Percentiles rank a stretch among this genome's conserved stretches.
phyloP scores from a whole-genome alignment of 2,797 vertebrate species.

The Bovichtus variegatus region DNA sequence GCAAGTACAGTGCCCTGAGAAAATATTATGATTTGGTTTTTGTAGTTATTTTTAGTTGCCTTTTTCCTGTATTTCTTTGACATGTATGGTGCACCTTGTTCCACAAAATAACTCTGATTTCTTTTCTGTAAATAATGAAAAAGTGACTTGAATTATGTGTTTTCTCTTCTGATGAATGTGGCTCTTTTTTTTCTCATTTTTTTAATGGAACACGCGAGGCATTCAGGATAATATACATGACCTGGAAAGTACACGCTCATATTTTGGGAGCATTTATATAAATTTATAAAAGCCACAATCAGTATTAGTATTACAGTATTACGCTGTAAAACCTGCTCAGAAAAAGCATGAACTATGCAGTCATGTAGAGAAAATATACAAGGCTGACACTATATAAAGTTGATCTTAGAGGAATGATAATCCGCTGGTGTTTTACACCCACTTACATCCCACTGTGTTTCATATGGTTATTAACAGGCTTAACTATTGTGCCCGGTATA shows the following conservation, averaged over 20 bases:
- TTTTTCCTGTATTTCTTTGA: conserved; percentile 59
- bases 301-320: conserved; percentile 61
- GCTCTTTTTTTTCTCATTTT: conserved; percentile 7
- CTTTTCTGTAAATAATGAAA: conserved; percentile 78
- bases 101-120: conserved; percentile 73
- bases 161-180: conserved; percentile 68
- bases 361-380: conserved; percentile 50
- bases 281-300: conserved; percentile 54
- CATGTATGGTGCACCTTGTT: conserved; percentile 77
- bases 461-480: conserved; percentile 17
- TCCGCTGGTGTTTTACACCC: conserved; percentile 29
- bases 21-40: conserved; percentile 86
- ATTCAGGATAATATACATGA: conserved; percentile 52
- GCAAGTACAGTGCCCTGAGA: conserved; percentile 69
- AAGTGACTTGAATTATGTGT: conserved; percentile 68
- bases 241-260: conserved; percentile 49
- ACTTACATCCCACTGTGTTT: conserved; percentile 41
- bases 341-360: conserved; percentile 44
- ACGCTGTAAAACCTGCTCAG: conserved; percentile 46
- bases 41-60: conserved; percentile 83
- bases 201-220: conserved; percentile 46
- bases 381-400: conserved; percentile 40
- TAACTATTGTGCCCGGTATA: conserved; percentile 1
- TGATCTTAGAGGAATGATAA: conserved; percentile 32
- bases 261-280: conserved; percentile 54